Conservation (phyloP, 2,888 invertebrate species). For the Scaptomyza cyrtandrae region DNA sequence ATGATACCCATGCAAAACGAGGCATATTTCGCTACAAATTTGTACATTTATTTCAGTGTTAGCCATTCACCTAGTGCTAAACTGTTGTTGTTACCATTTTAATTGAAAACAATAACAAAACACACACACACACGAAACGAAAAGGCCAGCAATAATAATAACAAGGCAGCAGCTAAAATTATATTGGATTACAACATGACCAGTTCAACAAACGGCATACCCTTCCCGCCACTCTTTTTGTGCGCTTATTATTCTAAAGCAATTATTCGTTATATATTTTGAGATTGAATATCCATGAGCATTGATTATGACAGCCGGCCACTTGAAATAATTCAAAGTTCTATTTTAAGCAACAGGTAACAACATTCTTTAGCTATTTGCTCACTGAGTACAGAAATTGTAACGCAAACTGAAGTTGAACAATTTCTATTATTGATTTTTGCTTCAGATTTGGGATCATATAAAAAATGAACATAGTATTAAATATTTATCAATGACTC, state of each 20-base stretch:
- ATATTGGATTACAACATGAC: constrained; percentile 71
- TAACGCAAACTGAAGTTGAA: constrained; percentile 5
- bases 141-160: constrained; percentile 49
- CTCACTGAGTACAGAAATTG: constrained; percentile 32
- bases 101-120: constrained; percentile 67
- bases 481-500: no score
- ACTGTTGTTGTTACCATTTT: constrained; percentile 72
- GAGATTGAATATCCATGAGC: constrained; percentile 71
- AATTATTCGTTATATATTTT: constrained; percentile 62
- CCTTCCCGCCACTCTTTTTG: no score
- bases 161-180: constrained; percentile 61
- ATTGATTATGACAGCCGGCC: constrained; percentile 72
- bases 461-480: no score
- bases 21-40: constrained; percentile 49
- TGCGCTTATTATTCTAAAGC: constrained; percentile 67
- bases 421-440: no score
- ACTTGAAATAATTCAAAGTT: constrained; percentile 52
- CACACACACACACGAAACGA: constrained; percentile 15
- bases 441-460: no score
- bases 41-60: constrained; percentile 50
- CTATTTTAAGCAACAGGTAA: constrained; percentile 52
- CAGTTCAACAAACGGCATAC: constrained; percentile 41
- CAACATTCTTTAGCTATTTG: constrained; percentile 51
- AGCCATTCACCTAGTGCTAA: constrained; percentile 64
- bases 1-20: constrained; percentile 58